Conservation (phyloP, 2,888 invertebrate species). For the Himalopsyche anomala region DNA sequence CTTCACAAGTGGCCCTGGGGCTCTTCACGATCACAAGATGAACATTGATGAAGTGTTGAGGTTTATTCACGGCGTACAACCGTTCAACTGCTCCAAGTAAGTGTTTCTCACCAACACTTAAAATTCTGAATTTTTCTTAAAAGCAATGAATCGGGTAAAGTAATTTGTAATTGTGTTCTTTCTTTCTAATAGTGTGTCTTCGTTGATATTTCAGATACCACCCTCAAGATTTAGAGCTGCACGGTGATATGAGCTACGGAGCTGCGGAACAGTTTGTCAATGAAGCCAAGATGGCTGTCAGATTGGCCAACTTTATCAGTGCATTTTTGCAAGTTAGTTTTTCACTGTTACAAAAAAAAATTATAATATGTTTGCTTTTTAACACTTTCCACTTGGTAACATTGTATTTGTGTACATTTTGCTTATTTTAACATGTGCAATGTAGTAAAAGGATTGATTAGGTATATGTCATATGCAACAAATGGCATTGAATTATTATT, state of each 20-base stretch:
- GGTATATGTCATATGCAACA: too few species aligned
- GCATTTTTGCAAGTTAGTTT: slow-evolving; percentile 90
- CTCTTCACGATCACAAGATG: slow-evolving; percentile 81
- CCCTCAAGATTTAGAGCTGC: slow-evolving; percentile 85
- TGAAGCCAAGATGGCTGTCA: slow-evolving; percentile 97
- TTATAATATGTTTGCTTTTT: too few species aligned
- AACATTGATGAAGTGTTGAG: slow-evolving; percentile 88
- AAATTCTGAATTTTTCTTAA: too few species aligned
- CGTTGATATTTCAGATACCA: slow-evolving; percentile 77
- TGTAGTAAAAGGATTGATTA: too few species aligned
- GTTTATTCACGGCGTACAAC: slow-evolving; percentile 85
- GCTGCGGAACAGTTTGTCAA: slow-evolving; percentile 93
- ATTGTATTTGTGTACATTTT: too few species aligned
- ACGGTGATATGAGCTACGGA: slow-evolving; percentile 92
- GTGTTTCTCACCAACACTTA: slow-evolving; percentile 65
- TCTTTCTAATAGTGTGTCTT: slow-evolving; percentile 32
- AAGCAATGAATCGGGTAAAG: too few species aligned
- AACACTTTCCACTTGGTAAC: too few species aligned
- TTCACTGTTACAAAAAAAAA: too few species aligned
- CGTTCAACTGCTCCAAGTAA: slow-evolving; percentile 79
- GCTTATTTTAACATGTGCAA: too few species aligned
- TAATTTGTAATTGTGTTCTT: too few species aligned
- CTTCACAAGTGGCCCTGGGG: slow-evolving; percentile 80
- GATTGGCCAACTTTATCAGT: slow-evolving; percentile 96
- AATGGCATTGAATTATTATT: too few species aligned